Evolutionary conservation across 1,140 invertebrate genomes (phyloP).

Genomic region (Halesus radiatus): DNA sequence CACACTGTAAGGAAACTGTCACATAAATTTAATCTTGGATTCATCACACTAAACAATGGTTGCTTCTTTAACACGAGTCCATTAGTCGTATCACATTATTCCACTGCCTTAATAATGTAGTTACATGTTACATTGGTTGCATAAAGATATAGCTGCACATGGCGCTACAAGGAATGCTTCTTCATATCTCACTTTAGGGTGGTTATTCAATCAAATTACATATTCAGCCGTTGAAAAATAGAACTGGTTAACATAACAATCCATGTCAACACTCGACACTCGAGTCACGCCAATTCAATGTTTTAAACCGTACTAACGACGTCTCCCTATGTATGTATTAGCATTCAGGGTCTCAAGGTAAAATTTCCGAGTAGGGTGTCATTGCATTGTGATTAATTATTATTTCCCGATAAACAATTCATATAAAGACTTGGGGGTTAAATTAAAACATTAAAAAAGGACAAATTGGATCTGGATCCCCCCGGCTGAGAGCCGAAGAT

Average conservation of each 20-base stretch:
- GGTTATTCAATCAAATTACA: too few relatives aligned
- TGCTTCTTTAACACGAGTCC: constrained; percentile 36
- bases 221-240: too few relatives aligned
- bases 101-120: constrained; percentile 8
- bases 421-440: not conserved
- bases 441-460: too few relatives aligned
- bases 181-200: too few relatives aligned
- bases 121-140: constrained; percentile 12
- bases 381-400: constrained; percentile 1
- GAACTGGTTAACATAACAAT: too few relatives aligned
- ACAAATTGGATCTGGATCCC: too few relatives aligned
- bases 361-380: constrained; percentile 16
- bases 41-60: constrained; percentile 45
- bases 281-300: too few relatives aligned
- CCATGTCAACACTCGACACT: too few relatives aligned
- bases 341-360: constrained; percentile 14
- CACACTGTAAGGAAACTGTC: constrained; percentile 51
- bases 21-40: constrained; percentile 58
- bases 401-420: not conserved
- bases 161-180: too few relatives aligned
- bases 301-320: too few relatives aligned
- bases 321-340: not conserved
- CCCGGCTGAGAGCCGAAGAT: too few relatives aligned
- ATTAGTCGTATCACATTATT: constrained; percentile 36
- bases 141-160: not conserved